These are phyloP conservation scores for Sphyrna mokarran DNA, from an alignment of 2,113 vertebrate species.

Conservation along the genomic window DNA sequence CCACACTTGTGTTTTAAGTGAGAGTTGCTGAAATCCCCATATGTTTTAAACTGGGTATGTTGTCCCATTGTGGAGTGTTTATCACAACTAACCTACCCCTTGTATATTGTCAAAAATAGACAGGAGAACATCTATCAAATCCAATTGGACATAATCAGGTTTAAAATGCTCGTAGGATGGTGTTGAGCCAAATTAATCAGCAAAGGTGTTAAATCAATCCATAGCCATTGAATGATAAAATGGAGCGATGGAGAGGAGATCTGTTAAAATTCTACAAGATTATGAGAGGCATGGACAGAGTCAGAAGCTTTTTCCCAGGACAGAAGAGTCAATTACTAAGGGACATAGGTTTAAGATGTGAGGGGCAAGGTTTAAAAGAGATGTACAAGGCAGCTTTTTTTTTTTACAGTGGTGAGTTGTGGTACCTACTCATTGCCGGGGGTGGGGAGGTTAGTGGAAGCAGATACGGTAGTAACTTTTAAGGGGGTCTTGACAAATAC, in stretches of 20 bases:
- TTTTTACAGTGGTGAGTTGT: too few relatives aligned
- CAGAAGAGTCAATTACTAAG: too few relatives aligned
- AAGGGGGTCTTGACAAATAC: too few relatives aligned
- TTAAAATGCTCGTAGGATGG: background rate
- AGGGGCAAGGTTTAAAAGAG: too few relatives aligned
- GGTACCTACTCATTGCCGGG: too few relatives aligned
- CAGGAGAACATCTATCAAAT: background rate
- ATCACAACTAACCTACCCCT: background rate
- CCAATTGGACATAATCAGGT: background rate
- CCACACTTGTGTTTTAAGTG: background rate
- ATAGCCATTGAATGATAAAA: background rate
- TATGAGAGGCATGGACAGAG: too few relatives aligned
- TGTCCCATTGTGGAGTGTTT: background rate
- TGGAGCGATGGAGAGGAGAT: background rate
- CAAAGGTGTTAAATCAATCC: background rate
- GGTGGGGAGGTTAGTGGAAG: too few relatives aligned
- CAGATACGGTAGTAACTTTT: too few relatives aligned
- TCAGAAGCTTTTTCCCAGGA: too few relatives aligned
- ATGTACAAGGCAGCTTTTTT: too few relatives aligned
- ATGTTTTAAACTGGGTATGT: background rate
- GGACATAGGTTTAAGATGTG: too few relatives aligned
- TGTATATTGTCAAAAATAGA: background rate
- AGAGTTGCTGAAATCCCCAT: background rate
- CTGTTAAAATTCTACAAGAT: too few relatives aligned
- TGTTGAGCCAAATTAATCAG: background rate